Evolutionary conservation across 2,888 invertebrate genomes (phyloP).

Genomic region (Baronia brevicornis): DNA sequence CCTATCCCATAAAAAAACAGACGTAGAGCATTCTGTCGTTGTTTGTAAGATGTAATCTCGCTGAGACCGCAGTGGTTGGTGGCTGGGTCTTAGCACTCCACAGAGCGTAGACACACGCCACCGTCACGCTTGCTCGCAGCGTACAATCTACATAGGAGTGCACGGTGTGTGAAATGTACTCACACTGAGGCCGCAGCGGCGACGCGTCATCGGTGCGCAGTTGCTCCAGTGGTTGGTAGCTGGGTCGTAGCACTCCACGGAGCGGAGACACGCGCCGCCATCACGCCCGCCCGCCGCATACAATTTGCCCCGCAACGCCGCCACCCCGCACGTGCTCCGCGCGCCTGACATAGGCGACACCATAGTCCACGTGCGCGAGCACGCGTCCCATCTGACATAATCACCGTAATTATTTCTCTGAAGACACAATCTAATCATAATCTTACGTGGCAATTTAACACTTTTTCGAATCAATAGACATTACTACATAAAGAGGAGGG

Average conservation of each 20-base stretch:
- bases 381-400: slow-evolving; percentile 86
- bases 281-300: slow-evolving; percentile 96
- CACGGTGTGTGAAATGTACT: slow-evolving; percentile 26
- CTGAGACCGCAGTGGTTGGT: too few relatives aligned
- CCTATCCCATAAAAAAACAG: too few relatives aligned
- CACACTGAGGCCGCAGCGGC: slow-evolving; percentile 92
- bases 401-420: background rate
- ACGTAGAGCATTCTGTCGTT: too few relatives aligned
- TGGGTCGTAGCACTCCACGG: slow-evolving; percentile 91
- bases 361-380: slow-evolving; percentile 90
- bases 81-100: too few relatives aligned
- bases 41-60: too few relatives aligned
- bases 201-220: slow-evolving; percentile 90
- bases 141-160: background rate
- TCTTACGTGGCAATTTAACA: too few relatives aligned
- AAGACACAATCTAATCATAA: too few relatives aligned
- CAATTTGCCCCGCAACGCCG: slow-evolving; percentile 87
- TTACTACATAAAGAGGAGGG: background rate
- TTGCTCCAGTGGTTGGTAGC: slow-evolving; percentile 84
- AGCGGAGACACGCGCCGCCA: slow-evolving; percentile 91
- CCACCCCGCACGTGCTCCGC: slow-evolving; percentile 93
- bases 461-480: slow-evolving; percentile 2
- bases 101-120: background rate
- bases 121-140: background rate
- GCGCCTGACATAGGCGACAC: slow-evolving; percentile 93